Percentiles rank a stretch among this genome's conserved stretches.
These are phyloP conservation scores for Hyles lineata DNA, from an alignment of 2,888 invertebrate genomes.

Conservation along the genomic window DNA sequence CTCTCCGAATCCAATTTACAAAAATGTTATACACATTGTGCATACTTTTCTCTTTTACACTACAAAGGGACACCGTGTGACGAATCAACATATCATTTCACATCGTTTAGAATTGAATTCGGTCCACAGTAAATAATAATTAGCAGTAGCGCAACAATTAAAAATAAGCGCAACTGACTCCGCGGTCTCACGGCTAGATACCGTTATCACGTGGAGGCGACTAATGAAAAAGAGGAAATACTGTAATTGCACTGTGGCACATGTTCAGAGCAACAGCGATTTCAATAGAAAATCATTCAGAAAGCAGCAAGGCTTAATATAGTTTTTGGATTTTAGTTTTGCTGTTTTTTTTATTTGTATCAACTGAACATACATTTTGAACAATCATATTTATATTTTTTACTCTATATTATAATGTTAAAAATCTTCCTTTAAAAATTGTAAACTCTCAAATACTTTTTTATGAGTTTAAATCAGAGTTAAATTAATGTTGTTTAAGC, in stretches of 20 bases:
- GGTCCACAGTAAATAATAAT: conserved; percentile 29
- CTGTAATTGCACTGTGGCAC: conserved; percentile 28
- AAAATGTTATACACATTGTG: not conserved
- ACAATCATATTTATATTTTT: too few relatives aligned
- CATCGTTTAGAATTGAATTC: conserved; percentile 12
- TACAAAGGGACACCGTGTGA: conserved; percentile 1
- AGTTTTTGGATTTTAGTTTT: too few relatives aligned
- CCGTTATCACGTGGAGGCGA: conserved; percentile 57
- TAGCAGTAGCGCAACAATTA: conserved; percentile 47
- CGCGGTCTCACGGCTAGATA: conserved; percentile 56
- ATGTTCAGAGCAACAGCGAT: conserved; percentile 28
- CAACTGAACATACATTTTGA: too few relatives aligned
- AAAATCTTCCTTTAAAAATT: not conserved
- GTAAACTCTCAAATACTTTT: too few relatives aligned
- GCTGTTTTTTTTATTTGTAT: not conserved
- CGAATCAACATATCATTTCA: not conserved
- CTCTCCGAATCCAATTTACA: conserved; percentile 7
- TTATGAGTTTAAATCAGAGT: too few relatives aligned
- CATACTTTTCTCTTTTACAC: not conserved
- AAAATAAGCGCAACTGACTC: conserved; percentile 51
- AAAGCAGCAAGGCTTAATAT: too few relatives aligned
- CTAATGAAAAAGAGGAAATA: conserved; percentile 57
- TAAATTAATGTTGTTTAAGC: too few relatives aligned
- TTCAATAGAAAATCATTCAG: too few relatives aligned
- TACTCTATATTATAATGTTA: not conserved